Evolutionary conservation across 1,140 invertebrate species (phyloP), one percentile per base, ranked within the genome.

Genomic region (Aphis craccivora): DNA sequence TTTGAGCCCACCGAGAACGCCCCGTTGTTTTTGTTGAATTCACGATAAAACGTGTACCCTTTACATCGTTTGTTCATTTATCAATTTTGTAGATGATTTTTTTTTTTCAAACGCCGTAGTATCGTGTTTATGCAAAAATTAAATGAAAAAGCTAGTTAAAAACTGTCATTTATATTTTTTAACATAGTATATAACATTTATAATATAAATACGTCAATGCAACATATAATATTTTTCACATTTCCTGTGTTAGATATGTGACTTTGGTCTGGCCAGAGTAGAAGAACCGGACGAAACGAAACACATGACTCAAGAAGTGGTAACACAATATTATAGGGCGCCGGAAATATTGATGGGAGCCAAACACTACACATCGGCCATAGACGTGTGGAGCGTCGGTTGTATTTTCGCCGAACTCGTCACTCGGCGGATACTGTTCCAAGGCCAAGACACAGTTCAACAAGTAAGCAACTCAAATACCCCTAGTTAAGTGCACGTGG

Each of bases 351-450:
- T 99, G 43, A 99, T 99, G 97, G 99, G 99, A 51, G 99, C 99
- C 9, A 97, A 98, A 94, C 99, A 99, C 95, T 99, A 99, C 95
- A 98, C 98, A 43, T 98, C 97, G 22, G 98, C 98, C 1, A 98
- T 99, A 67, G 99, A 99, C 95, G 98, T 99, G 30, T 99, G 99
- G 99, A 99, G 98, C 84, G 99, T 99, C 48, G 99, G 99, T n/a
- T 99, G 99, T 95, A 99, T 99, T 95, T 99, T 99, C 95, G 99
- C 99, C 18, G 99, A 99, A 95, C 96, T 99, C 40, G 96, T 99
- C 2, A 98, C 98, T 84, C 96, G 99, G 93, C 96, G 99, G 94
- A 99, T 99, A 94, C 96, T 99, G 45, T 99, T 99, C 96, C 99
- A 99, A 96, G 98, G 98, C 43, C 98, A 98, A 95, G 98, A 97